Evolutionary conservation across 2,797 vertebrate genomes (phyloP).

Genomic region (Typhlichthys eigenmanni): DNA sequence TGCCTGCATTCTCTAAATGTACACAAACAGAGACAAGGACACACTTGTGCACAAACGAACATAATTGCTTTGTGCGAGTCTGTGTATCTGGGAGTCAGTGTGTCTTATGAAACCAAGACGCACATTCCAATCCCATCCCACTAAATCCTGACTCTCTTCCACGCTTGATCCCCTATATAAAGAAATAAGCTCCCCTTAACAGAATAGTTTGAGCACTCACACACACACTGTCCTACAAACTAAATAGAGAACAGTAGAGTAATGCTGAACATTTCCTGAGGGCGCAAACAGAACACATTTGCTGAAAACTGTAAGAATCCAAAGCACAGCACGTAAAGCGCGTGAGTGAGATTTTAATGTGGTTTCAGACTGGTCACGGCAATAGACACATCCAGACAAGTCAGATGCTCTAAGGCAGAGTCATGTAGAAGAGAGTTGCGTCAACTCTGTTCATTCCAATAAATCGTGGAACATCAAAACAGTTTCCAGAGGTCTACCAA

Average conservation of each 20-base stretch:
- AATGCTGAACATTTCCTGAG: slow-evolving; percentile 37
- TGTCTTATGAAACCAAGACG: slow-evolving; percentile 48
- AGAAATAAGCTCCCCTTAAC: slow-evolving; percentile 47
- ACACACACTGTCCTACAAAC: slow-evolving; percentile 8
- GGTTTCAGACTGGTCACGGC: background rate
- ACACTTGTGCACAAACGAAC: background rate
- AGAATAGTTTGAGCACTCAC: slow-evolving; percentile 1
- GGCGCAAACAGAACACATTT: slow-evolving; percentile 25
- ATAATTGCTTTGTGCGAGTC: background rate
- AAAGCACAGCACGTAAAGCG: background rate
- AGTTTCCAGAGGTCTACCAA: no score
- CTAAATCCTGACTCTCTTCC: slow-evolving; percentile 27
- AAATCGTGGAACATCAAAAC: no score
- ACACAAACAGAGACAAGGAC: slow-evolving; percentile 2
- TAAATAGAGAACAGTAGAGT: slow-evolving; percentile 27
- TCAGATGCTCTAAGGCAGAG: background rate
- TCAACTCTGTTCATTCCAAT: no score
- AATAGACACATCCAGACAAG: background rate
- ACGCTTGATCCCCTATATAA: slow-evolving; percentile 39
- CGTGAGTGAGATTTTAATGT: background rate
- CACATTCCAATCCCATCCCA: slow-evolving; percentile 56
- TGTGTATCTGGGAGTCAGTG: slow-evolving; percentile 18
- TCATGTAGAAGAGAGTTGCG: no score
- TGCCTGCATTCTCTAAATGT: slow-evolving; percentile 15
- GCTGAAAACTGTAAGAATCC: background rate